Evolutionary conservation across 2,797 vertebrate species (phyloP).

Genomic region (Myripristis jacobus): DNA sequence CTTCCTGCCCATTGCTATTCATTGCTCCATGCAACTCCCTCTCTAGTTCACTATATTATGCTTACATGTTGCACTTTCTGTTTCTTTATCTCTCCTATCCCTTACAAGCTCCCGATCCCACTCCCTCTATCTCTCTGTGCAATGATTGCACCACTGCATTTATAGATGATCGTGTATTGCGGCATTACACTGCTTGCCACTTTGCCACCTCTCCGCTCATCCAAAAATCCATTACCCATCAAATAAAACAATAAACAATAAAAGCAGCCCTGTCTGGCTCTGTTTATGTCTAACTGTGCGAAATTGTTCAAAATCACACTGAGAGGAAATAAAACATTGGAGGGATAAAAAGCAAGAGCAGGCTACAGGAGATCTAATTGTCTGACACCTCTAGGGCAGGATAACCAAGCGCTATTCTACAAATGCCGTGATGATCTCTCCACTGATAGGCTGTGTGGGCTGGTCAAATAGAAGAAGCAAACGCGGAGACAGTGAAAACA

Average conservation of each 20-base stretch:
- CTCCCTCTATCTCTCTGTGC: slow-evolving; percentile 46
- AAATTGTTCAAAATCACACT: slow-evolving; percentile 53
- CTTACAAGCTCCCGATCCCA: slow-evolving; percentile 45
- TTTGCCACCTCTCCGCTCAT: slow-evolving; percentile 59
- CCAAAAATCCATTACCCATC: slow-evolving; percentile 73
- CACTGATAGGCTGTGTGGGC: slow-evolving; percentile 7
- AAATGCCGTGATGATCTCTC: slow-evolving; percentile 15
- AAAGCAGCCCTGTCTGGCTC: slow-evolving; percentile 30
- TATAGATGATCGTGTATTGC: slow-evolving; percentile 59
- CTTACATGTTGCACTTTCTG: slow-evolving; percentile 54
- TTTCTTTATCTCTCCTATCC: slow-evolving; percentile 66
- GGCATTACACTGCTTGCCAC: slow-evolving; percentile 53
- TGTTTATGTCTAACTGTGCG: slow-evolving; percentile 28
- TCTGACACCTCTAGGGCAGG: slow-evolving; percentile 26
- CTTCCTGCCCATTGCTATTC: slow-evolving; percentile 72
- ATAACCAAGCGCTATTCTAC: slow-evolving; percentile 28
- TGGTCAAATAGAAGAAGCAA: slow-evolving; percentile 41
- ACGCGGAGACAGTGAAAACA: slow-evolving; percentile 39
- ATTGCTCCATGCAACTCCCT: slow-evolving; percentile 52
- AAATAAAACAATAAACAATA: slow-evolving; percentile 66
- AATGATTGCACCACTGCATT: slow-evolving; percentile 62
- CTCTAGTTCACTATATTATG: slow-evolving; percentile 58
- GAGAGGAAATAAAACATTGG: slow-evolving; percentile 52
- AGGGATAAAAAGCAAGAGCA: slow-evolving; percentile 30
- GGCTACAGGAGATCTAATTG: slow-evolving; percentile 38